These are phyloP conservation scores for Micrastur ruficollis DNA, from an alignment of 2,797 vertebrate species.

Conservation along the genomic window DNA sequence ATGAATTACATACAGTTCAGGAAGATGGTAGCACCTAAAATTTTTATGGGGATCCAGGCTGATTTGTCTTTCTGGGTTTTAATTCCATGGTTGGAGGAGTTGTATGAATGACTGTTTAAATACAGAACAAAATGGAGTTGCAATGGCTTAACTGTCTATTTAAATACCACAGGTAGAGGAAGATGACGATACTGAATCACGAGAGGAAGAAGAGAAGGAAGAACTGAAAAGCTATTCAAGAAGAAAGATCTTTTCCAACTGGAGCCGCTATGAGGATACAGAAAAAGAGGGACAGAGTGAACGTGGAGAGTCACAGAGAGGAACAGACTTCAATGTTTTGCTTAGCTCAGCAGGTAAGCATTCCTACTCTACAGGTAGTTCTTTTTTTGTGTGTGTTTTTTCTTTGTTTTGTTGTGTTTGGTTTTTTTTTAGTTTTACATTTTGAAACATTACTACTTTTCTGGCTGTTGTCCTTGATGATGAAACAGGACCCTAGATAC, in stretches of 20 bases:
- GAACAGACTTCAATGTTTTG: constrained; percentile 86
- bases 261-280: constrained; percentile 85
- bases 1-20: background rate
- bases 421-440: background rate
- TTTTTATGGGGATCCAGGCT: background rate
- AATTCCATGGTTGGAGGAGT: background rate
- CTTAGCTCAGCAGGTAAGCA: constrained; percentile 86
- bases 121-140: background rate
- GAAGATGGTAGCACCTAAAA: background rate
- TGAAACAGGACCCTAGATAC: background rate
- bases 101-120: background rate
- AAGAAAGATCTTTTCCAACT: constrained; percentile 90
- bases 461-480: background rate
- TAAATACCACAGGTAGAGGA: constrained; percentile 64
- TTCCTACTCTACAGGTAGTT: background rate
- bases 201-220: constrained; percentile 70
- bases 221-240: constrained; percentile 79
- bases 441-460: background rate
- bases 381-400: no score
- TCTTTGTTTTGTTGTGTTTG: no score
- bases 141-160: background rate
- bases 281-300: constrained; percentile 72
- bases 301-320: constrained; percentile 80
- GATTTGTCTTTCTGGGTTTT: background rate
- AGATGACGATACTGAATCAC: constrained; percentile 59